Conservation (phyloP, 2,888 invertebrate species). For the Lapara coniferarum region DNA sequence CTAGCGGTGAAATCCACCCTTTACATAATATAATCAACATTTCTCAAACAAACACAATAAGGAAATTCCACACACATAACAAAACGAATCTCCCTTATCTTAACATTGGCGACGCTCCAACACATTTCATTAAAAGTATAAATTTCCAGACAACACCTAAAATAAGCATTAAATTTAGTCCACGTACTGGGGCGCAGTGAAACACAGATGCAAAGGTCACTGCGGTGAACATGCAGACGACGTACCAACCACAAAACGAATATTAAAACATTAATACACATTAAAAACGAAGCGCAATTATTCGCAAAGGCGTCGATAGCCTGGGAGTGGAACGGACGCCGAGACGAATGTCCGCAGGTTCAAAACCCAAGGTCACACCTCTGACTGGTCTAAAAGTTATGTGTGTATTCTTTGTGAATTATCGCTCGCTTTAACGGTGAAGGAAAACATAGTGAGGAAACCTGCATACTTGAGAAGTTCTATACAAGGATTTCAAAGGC, state of each 20-base stretch:
- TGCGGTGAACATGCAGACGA: slow-evolving; percentile 34
- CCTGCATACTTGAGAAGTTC: too few species aligned
- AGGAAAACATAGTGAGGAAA: too few species aligned
- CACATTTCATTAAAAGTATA: slow-evolving; percentile 22
- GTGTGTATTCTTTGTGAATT: too few species aligned
- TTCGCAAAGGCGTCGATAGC: too few species aligned
- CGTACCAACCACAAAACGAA: slow-evolving; percentile 36
- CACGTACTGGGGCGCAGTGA: background rate
- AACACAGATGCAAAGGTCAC: slow-evolving; percentile 30
- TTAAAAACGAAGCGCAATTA: too few species aligned
- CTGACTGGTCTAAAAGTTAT: too few species aligned
- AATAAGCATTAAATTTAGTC: slow-evolving; percentile 21
- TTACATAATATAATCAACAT: background rate
- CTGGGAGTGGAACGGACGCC: too few species aligned
- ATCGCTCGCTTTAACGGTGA: too few species aligned
- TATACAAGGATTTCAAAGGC: too few species aligned
- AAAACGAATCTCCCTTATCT: slow-evolving; percentile 16
- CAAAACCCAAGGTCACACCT: too few species aligned
- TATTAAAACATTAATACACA: slow-evolving; percentile 46
- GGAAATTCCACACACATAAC: background rate
- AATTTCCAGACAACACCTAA: slow-evolving; percentile 21
- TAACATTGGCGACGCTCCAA: slow-evolving; percentile 14
- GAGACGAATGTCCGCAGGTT: too few species aligned
- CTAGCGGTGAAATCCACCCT: too few species aligned
- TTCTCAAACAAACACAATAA: background rate